These are phyloP conservation scores for Apaloderma vittatum DNA, from an alignment of 2,113 vertebrate species.

Conservation along the genomic window DNA sequence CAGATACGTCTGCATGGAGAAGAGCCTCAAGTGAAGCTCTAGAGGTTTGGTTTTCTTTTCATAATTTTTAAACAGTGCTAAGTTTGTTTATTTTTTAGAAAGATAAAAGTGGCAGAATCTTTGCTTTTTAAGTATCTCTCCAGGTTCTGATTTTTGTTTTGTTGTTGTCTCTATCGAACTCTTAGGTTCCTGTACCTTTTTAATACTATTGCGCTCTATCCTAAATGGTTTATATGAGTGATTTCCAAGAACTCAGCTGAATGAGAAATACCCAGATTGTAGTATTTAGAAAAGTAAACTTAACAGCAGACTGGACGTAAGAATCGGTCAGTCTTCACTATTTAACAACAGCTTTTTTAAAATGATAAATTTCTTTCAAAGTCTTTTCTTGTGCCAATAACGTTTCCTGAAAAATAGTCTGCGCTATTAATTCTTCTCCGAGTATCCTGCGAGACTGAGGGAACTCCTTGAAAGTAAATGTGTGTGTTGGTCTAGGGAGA, in stretches of 20 bases:
- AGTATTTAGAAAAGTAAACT: background rate
- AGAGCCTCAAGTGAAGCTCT: background rate
- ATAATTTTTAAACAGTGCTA: background rate
- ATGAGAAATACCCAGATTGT: background rate
- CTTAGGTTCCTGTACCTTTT: fast-evolving
- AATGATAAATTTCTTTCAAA: fast-evolving
- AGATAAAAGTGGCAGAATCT: background rate
- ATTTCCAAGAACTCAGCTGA: background rate
- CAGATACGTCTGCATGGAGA: background rate
- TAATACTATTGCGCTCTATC: fast-evolving
- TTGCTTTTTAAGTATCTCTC: background rate
- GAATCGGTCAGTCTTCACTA: background rate
- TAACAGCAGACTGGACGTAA: background rate
- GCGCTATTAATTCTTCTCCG: background rate
- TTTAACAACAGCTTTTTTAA: background rate
- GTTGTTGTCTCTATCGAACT: background rate
- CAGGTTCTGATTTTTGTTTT: background rate
- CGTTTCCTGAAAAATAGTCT: background rate
- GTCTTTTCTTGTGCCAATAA: background rate
- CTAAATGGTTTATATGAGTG: fast-evolving
- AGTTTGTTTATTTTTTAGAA: no score
- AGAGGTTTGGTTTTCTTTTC: background rate
- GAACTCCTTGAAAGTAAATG: fast-evolving
- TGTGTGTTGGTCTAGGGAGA: fast-evolving
- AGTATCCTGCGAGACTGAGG: background rate